Evolutionary conservation across 2,113 vertebrate genomes (phyloP).

Genomic region (Rhineura floridana): DNA sequence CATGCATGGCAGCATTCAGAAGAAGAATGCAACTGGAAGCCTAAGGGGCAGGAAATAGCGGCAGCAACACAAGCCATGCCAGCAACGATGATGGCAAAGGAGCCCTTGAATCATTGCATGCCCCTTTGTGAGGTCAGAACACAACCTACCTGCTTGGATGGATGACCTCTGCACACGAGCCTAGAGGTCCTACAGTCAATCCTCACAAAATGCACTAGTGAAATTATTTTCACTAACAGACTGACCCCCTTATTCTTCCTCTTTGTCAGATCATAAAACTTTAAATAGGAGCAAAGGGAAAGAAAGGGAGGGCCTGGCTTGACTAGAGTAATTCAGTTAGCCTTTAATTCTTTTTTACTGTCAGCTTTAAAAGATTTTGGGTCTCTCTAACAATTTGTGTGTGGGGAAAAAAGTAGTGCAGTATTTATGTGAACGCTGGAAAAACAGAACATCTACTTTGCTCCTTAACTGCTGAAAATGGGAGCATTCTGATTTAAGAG

Average conservation of each 20-base stretch:
- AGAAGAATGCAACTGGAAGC: no score
- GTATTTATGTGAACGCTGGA: background rate
- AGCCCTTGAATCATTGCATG: background rate
- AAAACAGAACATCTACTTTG: background rate
- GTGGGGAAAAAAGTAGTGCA: background rate
- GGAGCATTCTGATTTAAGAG: slow-evolving; percentile 10
- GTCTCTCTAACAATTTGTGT: background rate
- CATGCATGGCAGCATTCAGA: no score
- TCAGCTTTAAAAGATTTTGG: slow-evolving; percentile 8
- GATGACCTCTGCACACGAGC: background rate
- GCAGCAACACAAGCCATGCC: background rate
- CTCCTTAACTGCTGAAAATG: background rate
- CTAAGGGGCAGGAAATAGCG: no score
- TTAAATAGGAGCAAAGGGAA: background rate
- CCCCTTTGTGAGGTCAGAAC: background rate
- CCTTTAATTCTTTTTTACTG: background rate
- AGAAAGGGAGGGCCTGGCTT: background rate
- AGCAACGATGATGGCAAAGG: background rate
- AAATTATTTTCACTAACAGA: background rate
- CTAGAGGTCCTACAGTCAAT: background rate
- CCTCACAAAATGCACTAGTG: background rate
- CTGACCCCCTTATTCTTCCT: background rate
- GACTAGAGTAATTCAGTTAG: background rate
- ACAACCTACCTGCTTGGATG: background rate
- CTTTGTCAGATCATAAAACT: slow-evolving; percentile 36